Evolutionary conservation across 2,888 invertebrate species (phyloP), one percentile per base, ranked within the genome.

Genomic region (Eupithecia tripunctaria): DNA sequence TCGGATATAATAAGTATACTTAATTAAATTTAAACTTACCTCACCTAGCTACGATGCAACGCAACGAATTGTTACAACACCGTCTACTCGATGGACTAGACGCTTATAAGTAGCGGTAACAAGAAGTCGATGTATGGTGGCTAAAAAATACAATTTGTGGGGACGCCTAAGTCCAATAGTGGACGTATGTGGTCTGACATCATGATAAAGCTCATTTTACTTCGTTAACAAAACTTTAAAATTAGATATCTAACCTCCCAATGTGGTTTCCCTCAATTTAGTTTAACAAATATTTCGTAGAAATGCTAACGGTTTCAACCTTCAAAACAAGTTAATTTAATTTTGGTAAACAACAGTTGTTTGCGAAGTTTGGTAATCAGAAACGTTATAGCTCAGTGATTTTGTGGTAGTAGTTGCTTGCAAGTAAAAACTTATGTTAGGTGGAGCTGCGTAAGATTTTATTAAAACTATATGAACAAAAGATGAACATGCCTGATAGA

Each of bases 311-410:
- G 32, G 63, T 32, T 64, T 32, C 41, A 59, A 32, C 68, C 68
- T 64, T 68, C 43, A 43, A 68, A 72, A 72, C 59, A 68, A 72
- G 32, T 68, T 59, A 68, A 72, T 72, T 72, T 64, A 64, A 68
- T 70, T 66, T 66, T 27, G 65, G 29, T 60, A 25, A 25, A 56
- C 56, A 56, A 25, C 56, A 56, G 56, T 56, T 56, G 56, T 56
- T 56, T 41, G 41, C 15, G 38, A 64, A 64, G 38, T 36, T 32
- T 14, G 21, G 64, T 25, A 64, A 64, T 56, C 56, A 25, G 25
- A 56, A 56, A 56, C 25, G 21, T 56, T 56, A 56, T 56, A 56
- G 56, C 25, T 56, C 56, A 25, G 56, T 25, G 56, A 21, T 21
- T 56, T 56, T 56, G 56, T 14, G 14, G 56, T 5, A 1, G 4